Evolutionary conservation across 1,140 invertebrate genomes (phyloP), one percentile per base, ranked within the genome.

Genomic region (Drosophila watanabei): DNA sequence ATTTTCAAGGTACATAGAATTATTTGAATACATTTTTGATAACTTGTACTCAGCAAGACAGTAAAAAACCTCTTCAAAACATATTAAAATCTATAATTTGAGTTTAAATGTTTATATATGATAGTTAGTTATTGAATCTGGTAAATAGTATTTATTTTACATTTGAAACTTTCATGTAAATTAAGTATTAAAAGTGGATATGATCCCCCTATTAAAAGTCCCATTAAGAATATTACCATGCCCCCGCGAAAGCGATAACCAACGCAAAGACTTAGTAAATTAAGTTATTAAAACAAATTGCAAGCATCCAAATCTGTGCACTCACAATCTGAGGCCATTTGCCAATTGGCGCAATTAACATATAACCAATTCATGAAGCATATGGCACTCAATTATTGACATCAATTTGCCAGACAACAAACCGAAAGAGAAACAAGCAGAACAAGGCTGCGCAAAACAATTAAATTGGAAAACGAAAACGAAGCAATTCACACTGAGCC

Each of bases 361-460:
- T 63, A 76, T 58, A 54, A 57, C 41, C 51, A 69, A 78, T 49
- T 69, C 37, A 52, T 52, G 37, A 73, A 75, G 71, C 43, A 20
- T 69, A 51, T 56, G 63, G 20, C 57, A 77, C 57, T 77, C 75
- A 60, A 78, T 69, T 78, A 78, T 78, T 78, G 57, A 78, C 75
- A 69, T 78, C 73, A 78, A 78, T 68, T 78, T 78, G 75, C 75
- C 28, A 8, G 39, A 35, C 68, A 71, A 52, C 71, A 59, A 77
- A 69, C 63, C n/a, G 46, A 24, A 60, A 37, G 13, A 24, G 46
- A 59, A 75, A 61, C 63, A 62, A 68, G 33, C 64, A 37, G 24
- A 24, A 62, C 33, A 35, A 72, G 54, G 68, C 70, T 43, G 30
- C 45, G 58, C 54, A 16, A 59, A 49, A 48, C 37, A 71, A 59